These are phyloP conservation scores for Ceratosolen fusciceps DNA, from an alignment of 1,140 invertebrate species.

Conservation along the genomic window DNA sequence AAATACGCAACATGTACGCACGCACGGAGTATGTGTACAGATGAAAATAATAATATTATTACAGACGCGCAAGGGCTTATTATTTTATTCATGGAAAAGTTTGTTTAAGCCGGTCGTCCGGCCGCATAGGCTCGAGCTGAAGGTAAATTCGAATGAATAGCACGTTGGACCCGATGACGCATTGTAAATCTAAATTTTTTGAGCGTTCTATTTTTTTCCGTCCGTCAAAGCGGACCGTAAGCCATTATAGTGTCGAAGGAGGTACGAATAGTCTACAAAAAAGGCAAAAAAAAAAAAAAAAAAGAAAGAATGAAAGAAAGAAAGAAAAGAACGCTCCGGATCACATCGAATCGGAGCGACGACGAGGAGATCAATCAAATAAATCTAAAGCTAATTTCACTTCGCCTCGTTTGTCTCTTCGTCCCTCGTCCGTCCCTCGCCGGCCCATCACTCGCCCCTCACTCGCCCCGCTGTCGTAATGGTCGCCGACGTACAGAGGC, in stretches of 20 bases:
- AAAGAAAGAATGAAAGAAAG: too few species aligned
- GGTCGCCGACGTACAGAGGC: neutral
- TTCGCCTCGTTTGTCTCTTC: neutral
- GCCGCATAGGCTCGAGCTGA: too few species aligned
- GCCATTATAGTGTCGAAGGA: neutral
- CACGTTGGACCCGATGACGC: neutral
- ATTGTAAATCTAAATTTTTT: neutral
- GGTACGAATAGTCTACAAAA: neutral
- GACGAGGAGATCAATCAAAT: neutral
- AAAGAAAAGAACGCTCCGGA: neutral
- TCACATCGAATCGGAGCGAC: neutral
- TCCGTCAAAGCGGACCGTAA: neutral
- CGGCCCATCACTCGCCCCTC: too few species aligned
- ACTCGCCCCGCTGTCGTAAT: too few species aligned
- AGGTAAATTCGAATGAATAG: neutral
- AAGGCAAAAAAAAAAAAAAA: too few species aligned
- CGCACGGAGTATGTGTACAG: too few species aligned
- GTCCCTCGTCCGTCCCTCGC: neutral
- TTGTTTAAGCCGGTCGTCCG: too few species aligned
- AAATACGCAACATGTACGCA: too few species aligned
- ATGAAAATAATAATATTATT: too few species aligned
- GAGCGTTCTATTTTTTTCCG: neutral
- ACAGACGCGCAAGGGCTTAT: too few species aligned
- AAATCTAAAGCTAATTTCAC: neutral
- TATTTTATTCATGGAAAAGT: too few species aligned